Conservation (phyloP, 2,888 invertebrate species). For the Lordiphosa andalusiaca region DNA sequence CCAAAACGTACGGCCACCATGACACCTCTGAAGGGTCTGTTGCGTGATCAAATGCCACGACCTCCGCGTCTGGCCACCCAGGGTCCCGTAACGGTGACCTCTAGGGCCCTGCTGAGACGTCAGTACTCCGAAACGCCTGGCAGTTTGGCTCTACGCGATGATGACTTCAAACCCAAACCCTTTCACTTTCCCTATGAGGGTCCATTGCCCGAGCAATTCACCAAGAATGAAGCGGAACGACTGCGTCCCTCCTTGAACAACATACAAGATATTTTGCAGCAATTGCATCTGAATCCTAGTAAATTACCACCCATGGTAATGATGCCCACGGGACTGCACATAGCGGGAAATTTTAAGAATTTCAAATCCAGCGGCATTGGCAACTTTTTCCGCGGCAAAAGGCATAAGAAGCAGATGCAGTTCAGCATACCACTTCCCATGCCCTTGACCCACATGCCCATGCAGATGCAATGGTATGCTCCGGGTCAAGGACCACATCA, state of each 20-base stretch:
- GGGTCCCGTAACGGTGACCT: slow-evolving; percentile 38
- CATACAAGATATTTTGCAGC: slow-evolving; percentile 79
- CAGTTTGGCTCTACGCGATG: slow-evolving; percentile 49
- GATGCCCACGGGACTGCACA: slow-evolving; percentile 76
- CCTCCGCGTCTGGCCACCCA: slow-evolving; percentile 73
- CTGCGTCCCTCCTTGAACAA: slow-evolving; percentile 65
- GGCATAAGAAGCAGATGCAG: slow-evolving; percentile 76
- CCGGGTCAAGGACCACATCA: slow-evolving; percentile 51
- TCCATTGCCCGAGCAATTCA: slow-evolving; percentile 77
- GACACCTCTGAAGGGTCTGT: slow-evolving; percentile 68
- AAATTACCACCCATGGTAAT: slow-evolving; percentile 64
- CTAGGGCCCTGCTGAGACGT: slow-evolving; percentile 54
- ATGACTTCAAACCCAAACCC: slow-evolving; percentile 76
- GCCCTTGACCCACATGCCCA: slow-evolving; percentile 31
- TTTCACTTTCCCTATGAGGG: slow-evolving; percentile 79
- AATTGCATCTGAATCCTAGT: slow-evolving; percentile 59
- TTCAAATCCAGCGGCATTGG: slow-evolving; percentile 77
- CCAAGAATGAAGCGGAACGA: slow-evolving; percentile 51
- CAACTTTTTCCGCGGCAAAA: slow-evolving; percentile 77
- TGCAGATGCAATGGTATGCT: slow-evolving; percentile 50
- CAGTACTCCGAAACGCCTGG: slow-evolving; percentile 66
- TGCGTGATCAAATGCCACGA: slow-evolving; percentile 73
- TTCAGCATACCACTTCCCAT: slow-evolving; percentile 62
- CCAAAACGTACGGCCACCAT: slow-evolving; percentile 75
- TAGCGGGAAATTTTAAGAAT: slow-evolving; percentile 78